Conservation (phyloP, 2,797 vertebrate species). For the Siniperca obscura region DNA sequence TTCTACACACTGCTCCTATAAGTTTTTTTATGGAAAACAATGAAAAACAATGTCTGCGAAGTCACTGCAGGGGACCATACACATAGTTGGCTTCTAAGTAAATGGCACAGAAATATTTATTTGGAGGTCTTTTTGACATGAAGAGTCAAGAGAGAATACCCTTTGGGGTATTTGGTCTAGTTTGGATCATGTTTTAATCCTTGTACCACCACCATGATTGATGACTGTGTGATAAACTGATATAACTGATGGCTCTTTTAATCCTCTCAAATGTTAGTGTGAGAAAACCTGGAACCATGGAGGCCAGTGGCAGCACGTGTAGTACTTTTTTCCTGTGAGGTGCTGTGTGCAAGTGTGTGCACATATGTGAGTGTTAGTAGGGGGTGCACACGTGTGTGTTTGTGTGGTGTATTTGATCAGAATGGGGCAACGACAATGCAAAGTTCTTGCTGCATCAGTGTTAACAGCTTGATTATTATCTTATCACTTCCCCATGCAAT, state of each 20-base stretch:
- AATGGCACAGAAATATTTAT: too few species aligned
- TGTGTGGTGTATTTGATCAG: background rate
- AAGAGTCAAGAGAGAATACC: too few species aligned
- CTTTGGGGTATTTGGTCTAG: too few species aligned
- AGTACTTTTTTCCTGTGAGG: background rate
- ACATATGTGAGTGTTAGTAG: background rate
- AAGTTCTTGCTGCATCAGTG: slow-evolving; percentile 20
- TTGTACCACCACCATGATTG: background rate
- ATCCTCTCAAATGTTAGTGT: background rate
- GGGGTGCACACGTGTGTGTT: background rate
- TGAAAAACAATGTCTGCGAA: too few species aligned
- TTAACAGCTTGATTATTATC: slow-evolving; percentile 48
- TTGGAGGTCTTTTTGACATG: too few species aligned
- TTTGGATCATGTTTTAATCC: background rate
- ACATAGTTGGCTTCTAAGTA: too few species aligned
- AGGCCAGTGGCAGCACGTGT: background rate
- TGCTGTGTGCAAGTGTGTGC: background rate
- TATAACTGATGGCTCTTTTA: background rate
- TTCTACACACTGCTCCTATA: too few species aligned
- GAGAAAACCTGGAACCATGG: background rate
- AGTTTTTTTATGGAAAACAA: too few species aligned
- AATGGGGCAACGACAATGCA: slow-evolving; percentile 36
- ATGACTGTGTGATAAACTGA: background rate
- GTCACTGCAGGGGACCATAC: too few species aligned
- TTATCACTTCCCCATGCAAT: slow-evolving; percentile 19